phyloP scores from a whole-genome alignment of 1,140 invertebrate genomes.

The Glomeris maerens region DNA sequence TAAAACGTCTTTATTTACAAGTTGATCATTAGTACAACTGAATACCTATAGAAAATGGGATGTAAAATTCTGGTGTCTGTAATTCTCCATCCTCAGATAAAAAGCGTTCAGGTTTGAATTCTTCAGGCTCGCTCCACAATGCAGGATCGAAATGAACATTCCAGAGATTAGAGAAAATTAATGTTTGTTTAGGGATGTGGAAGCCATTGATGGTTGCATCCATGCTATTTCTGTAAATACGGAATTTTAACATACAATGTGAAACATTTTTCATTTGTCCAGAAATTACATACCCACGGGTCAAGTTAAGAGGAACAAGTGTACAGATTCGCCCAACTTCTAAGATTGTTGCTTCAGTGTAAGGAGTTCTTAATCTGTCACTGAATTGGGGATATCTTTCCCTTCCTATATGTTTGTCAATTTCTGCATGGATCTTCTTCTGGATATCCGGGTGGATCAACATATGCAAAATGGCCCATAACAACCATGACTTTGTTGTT shows the following conservation, averaged over 20 bases:
- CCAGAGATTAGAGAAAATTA: constrained; percentile 28
- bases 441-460: constrained; percentile 28
- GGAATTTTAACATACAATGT: background rate
- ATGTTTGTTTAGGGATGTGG: constrained; percentile 27
- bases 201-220: constrained; percentile 19
- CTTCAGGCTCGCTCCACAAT: constrained; percentile 25
- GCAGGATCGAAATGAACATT: constrained; percentile 22
- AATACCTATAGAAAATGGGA: constrained; percentile 16
- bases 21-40: background rate
- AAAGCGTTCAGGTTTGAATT: constrained; percentile 28
- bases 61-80: constrained; percentile 7
- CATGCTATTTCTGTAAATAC: constrained; percentile 6
- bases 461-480: constrained; percentile 32
- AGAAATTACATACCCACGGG: constrained; percentile 10
- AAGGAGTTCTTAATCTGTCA: constrained; percentile 22
- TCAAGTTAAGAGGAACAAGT: constrained; percentile 15
- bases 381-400: constrained; percentile 18
- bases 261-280: background rate
- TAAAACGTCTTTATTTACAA: too few species aligned
- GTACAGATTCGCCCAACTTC: constrained; percentile 17
- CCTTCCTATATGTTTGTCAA: constrained; percentile 23
- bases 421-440: constrained; percentile 27
- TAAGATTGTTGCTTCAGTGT: constrained; percentile 23
- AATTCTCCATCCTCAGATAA: constrained; percentile 21
- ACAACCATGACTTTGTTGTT: constrained; percentile 30